These are phyloP conservation scores for Columba janthina DNA, from an alignment of 2,113 vertebrate genomes.

Conservation along the genomic window DNA sequence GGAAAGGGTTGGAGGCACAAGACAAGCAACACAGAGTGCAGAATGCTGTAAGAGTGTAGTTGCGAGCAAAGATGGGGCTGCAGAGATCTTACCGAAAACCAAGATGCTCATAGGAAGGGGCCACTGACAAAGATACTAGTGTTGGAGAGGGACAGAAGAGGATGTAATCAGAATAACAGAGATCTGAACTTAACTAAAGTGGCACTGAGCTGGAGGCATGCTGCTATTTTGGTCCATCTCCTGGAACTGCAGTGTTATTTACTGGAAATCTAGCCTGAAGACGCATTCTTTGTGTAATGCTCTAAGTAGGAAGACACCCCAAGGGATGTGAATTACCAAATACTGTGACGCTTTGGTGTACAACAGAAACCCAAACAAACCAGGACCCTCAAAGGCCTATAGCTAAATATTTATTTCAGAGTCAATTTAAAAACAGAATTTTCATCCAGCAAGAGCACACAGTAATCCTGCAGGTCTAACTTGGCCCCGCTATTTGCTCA, in stretches of 20 bases:
- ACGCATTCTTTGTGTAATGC: conserved; percentile 58
- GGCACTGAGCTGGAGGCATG: neutral
- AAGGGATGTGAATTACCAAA: conserved; percentile 58
- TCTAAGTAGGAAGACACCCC: conserved; percentile 38
- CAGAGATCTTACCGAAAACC: neutral
- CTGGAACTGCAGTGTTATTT: conserved; percentile 57
- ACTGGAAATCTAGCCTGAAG: conserved; percentile 69
- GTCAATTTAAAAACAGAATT: conserved; percentile 24
- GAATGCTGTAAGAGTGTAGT: neutral
- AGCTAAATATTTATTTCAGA: conserved; percentile 71
- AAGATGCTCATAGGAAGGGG: neutral
- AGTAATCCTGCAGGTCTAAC: conserved; percentile 34
- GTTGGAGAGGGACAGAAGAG: neutral
- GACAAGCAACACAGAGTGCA: neutral
- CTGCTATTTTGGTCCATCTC: conserved; percentile 56
- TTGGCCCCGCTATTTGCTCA: neutral
- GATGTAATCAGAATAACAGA: neutral
- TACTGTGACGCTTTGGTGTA: conserved; percentile 22
- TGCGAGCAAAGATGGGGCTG: neutral
- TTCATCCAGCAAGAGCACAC: conserved; percentile 7
- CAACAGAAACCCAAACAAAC: conserved; percentile 67
- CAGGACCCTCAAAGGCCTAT: conserved; percentile 45
- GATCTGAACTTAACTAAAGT: conserved; percentile 2
- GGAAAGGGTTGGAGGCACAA: neutral
- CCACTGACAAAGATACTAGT: neutral